Base-by-base conservation (phyloP, 2,113 vertebrate genomes). In the Hassar affinis region DNA sequence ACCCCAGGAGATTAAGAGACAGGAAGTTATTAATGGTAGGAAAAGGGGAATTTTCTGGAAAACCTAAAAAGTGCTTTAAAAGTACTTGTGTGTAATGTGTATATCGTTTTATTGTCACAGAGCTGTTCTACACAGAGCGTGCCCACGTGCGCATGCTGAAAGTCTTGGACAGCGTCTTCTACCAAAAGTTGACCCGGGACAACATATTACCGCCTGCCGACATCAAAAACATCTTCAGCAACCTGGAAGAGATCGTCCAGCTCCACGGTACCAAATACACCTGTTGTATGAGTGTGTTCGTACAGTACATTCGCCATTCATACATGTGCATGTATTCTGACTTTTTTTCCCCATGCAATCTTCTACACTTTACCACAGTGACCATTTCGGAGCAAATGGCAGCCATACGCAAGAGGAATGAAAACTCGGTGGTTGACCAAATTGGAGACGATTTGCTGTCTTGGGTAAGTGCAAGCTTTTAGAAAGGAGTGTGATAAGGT, bases 21-120 rank as follows among this genome's bases (percentile, higher is more conserved):
- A 99, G 62, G 97, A 99, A 89, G 98, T 99, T 89, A 99, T 99
- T 84, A 97, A 99, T 68, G 98, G 97, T 99, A 91, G 6, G n/a
- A 1, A 17, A n/a, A 17, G n/a, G 12, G 38, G 38, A 42, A 42
- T 42, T 42, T 42, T 42, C 25, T 10, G 0, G 18, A 17, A 42
- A 6, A 54, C 27, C 54, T 75, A 6, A 64, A 51, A 57, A 42
- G 6, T 33, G 5, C 10, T 12, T 42, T 79, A 42, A 72, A 49
- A n/a, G 4, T 17, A 35, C 11, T n/a, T 52, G 11, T 11, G 47
- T 49, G 20, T 83, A n/a, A 45, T 35, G 10, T 71, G 1, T 27
- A 25, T 22, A 2, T 35, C 45, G 2, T 59, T n/a, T 33, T 10
- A n/a, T 57, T 3, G 51, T 57, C 11, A 61, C 90, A 99, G 98